Evolutionary conservation across 2,888 invertebrate genomes (phyloP).

Genomic region (Drosophila anomalipes): DNA sequence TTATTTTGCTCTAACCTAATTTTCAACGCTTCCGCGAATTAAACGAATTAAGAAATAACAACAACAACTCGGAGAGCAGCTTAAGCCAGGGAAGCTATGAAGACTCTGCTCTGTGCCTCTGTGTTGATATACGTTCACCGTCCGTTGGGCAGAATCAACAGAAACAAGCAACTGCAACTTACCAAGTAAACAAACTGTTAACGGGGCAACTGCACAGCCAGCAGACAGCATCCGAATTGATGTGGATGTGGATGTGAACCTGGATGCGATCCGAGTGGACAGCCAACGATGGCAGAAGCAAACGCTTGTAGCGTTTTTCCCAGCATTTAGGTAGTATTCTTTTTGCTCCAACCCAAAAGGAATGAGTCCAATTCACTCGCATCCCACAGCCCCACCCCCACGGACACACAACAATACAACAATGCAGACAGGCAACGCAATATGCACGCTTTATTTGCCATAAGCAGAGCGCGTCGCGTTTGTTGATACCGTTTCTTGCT

Average conservation of each 20-base stretch:
- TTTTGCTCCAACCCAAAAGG: slow-evolving; percentile 24
- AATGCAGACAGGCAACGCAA: slow-evolving; percentile 60
- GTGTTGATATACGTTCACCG: slow-evolving; percentile 69
- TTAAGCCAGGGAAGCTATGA: slow-evolving; percentile 36
- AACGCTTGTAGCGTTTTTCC: slow-evolving; percentile 44
- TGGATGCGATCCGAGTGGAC: slow-evolving; percentile 24
- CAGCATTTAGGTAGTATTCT: slow-evolving; percentile 42
- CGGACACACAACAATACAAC: slow-evolving; percentile 46
- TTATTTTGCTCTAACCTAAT: slow-evolving; percentile 30
- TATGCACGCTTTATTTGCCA: slow-evolving; percentile 73
- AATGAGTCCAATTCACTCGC: background rate
- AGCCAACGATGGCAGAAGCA: slow-evolving; percentile 23
- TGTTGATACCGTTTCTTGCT: slow-evolving; percentile 23
- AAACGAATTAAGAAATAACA: slow-evolving; percentile 31
- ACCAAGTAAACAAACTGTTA: slow-evolving; percentile 32
- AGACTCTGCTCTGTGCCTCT: slow-evolving; percentile 44
- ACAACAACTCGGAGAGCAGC: slow-evolving; percentile 14
- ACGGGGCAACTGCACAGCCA: slow-evolving; percentile 13
- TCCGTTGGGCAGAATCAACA: slow-evolving; percentile 61
- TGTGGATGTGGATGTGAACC: slow-evolving; percentile 9
- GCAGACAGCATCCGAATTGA: slow-evolving; percentile 26
- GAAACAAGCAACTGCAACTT: slow-evolving; percentile 15
- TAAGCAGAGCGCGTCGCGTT: slow-evolving; percentile 51
- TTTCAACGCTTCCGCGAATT: slow-evolving; percentile 52
- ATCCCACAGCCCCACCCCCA: background rate